Evolutionary conservation across 2,113 vertebrate genomes (phyloP).

Genomic region (Crotalus horridus): DNA sequence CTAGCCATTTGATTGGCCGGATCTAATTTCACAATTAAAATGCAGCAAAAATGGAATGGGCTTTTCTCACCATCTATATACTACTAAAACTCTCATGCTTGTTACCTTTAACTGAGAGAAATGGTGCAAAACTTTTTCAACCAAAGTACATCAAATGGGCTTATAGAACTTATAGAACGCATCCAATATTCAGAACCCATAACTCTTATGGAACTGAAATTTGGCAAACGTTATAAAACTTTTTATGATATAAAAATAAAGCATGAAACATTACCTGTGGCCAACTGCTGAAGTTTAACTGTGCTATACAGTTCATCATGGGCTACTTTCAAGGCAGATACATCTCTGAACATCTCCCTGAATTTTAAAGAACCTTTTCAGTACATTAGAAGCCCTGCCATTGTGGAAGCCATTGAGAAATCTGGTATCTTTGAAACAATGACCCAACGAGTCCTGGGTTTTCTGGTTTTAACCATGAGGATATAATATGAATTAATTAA

Average conservation of each 20-base stretch:
- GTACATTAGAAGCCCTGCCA: too few species aligned
- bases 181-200: not conserved
- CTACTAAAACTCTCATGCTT: not conserved
- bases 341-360: not conserved
- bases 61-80: not conserved
- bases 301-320: not conserved
- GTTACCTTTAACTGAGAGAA: not conserved
- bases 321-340: not conserved
- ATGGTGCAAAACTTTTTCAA: not conserved
- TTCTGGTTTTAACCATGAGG: too few species aligned
- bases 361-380: too few species aligned
- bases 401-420: too few species aligned
- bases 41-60: slow-evolving; percentile 18
- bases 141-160: not conserved
- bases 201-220: not conserved
- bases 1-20: not conserved
- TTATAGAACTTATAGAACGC: not conserved
- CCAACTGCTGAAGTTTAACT: not conserved
- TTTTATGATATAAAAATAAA: not conserved
- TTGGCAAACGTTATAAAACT: not conserved
- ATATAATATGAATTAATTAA: too few species aligned
- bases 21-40: slow-evolving; percentile 33
- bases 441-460: too few species aligned
- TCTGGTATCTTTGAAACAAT: too few species aligned
- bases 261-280: not conserved